Evolutionary conservation across 2,888 invertebrate genomes (phyloP), one percentile per base, ranked within the genome.

Genomic region (Athalia rosae): DNA sequence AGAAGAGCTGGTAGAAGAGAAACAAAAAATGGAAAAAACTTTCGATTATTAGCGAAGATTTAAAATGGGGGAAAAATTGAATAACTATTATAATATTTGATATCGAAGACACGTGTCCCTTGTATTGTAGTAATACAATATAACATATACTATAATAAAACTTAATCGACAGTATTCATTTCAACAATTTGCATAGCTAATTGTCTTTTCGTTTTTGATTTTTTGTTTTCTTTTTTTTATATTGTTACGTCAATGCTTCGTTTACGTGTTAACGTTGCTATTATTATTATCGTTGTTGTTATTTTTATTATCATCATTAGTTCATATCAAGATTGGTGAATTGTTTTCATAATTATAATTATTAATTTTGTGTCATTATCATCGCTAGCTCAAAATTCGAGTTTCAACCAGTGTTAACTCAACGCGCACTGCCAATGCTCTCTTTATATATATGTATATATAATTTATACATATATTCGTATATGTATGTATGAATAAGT

Each of bases 361-460:
- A 62, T 3, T 28, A 43, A 13, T 13, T 47, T 64, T 64, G n/a
- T 43, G 5, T 43, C 11, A 41, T 11, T 43, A 11, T 62, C 8
- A 5, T 66, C 48, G 47, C 9, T 48, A 4, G 13, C 63, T 66
- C 5, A 9, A 67, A 3, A 45, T n/a, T 67, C 66, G 45, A 48
- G 43, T 67, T 15, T 50, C 7, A 48, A 4, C 13, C 15, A 56
- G 13, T 43, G 13, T 62, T 28, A 45, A 62, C 80, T 83, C 83
- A 85, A 85, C 84, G 84, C 83, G 82, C 85, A 88, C 87, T 87
- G 88, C 87, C 87, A 84, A 84, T 82, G 82, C 84, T 86, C 81
- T 81, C 28, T 28, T 81, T 81, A 78, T 81, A 80, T 80, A 80
- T 81, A 79, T 63, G 76, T 78, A 58, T 78, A 66, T 66, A 69